Evolutionary conservation across 1,140 invertebrate species (phyloP), one percentile per base, ranked within the genome.

Genomic region (Spodoptera litura): DNA sequence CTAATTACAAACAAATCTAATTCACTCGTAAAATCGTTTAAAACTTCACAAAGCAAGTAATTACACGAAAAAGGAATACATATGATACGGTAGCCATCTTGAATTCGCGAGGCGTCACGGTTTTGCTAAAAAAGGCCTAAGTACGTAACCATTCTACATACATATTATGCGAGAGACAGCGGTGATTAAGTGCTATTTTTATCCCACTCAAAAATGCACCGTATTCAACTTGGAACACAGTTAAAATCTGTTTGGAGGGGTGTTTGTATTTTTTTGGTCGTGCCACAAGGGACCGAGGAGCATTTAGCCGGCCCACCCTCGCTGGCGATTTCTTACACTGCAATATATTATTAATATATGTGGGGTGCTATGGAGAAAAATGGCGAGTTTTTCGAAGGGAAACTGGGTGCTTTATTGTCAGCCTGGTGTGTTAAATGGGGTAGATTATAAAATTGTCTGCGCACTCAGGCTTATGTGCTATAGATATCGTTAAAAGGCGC

Each of bases 281-380:
- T 75, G 59, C 27, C 73, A 6, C 58, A 62, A 75, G 73, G 73
- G 90, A 86, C 86, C 82, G 88, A 82, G 82, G 87, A 84, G 83
- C 87, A 85, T 88, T 89, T 88, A 89, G 85, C 88, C 83, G 83
- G 85, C 81, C 89, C 89, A 85, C 90, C 89, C 90, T 85, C 87
- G 78, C 85, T 86, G 85, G 88, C 91, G 89, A 90, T 93, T 92
- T 93, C 91, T 93, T 93, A 93, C 89, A 88, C 88, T 82, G 88
- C 87, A 85, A 88, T 93, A 91, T 91, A 90, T 91, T 91, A 91
- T 91, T 93, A 91, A 91, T 91, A 91, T 87, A 86, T 83, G 81
- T 82, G 84, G 88, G 86, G 89, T 82, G 83, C 81, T 78, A 80
- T 78, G 80, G 86, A 88, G 85, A 88, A 83, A 86, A 89, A 90